These are phyloP conservation scores for Bombus soroeensis DNA, from an alignment of 1,140 invertebrate genomes.

Conservation along the genomic window DNA sequence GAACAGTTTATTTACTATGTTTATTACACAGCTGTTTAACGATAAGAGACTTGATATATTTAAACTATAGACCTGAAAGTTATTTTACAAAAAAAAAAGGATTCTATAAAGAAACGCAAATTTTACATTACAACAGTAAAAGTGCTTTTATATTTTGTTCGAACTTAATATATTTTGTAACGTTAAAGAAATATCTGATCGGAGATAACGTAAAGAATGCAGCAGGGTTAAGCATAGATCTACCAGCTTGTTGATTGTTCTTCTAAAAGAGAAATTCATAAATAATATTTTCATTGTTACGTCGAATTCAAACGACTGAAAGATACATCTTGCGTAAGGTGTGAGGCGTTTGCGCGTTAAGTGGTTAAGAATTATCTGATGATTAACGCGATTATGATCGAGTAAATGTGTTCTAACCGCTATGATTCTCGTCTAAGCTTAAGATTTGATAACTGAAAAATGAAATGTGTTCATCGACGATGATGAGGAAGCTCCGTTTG, in stretches of 20 bases:
- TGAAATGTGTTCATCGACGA: not conserved
- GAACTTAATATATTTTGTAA: not conserved
- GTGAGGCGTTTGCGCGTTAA: not conserved
- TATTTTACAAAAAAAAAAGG: no score
- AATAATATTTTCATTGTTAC: not conserved
- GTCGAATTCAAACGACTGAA: not conserved
- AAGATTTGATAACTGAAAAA: slow-evolving; percentile 18
- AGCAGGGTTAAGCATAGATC: not conserved
- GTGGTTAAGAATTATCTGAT: not conserved
- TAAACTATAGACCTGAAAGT: no score
- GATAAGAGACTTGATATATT: no score
- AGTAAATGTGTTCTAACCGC: slow-evolving; percentile 3
- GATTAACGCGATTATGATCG: slow-evolving; percentile 15
- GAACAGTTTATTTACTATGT: no score
- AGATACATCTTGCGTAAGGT: not conserved
- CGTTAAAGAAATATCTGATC: not conserved
- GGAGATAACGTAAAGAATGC: not conserved
- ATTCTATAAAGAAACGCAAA: not conserved
- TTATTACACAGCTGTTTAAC: no score
- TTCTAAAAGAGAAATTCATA: not conserved
- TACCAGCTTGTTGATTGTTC: not conserved
- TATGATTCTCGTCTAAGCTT: not conserved
- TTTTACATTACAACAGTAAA: not conserved
- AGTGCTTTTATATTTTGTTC: not conserved
- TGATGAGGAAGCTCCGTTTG: not conserved